Evolutionary conservation across 2,797 vertebrate species (phyloP), one percentile per base, ranked within the genome.

Genomic region (Thalassophryne amazonica): DNA sequence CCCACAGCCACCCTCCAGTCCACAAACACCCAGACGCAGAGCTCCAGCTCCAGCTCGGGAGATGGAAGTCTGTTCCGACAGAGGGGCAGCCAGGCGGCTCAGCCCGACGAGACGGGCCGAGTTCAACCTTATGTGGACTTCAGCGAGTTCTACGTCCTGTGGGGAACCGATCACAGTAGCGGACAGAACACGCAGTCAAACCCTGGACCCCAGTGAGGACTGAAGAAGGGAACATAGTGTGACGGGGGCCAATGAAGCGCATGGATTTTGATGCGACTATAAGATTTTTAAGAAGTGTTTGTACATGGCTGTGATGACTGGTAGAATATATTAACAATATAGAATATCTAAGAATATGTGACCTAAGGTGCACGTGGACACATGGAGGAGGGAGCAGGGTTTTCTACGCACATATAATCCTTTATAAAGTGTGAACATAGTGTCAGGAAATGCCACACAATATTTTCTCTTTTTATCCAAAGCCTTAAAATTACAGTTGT

Each of bases 51-150:
- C 36, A 98, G 95, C 85, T 98, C 96, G 0, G 90, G 91, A 0
- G 95, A 97, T 0, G 95, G 96, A 22, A 90, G 89, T 58, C 90
- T 98, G 23, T 98, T 99, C 79, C 93, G 94, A 11, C 95, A 95
- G 54, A 85, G 94, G 0, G 87, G 86, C 5, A 91, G 92, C 33
- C 94, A 95, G 84, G 94, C 94, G 0, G 93, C 94, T 1, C 96
- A 96, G 32, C 95, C 97, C 0, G 96, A 98, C 1, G 95, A 98
- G 81, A 98, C 97, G 0, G 96, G 97, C 9, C 84, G 95, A 0
- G 97, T 99, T 0, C 96, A 96, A 2, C 95, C 96, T 1, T 98
- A 98, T 0, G 95, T 99, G 82, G 97, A 99, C 92, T 99, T 99
- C 72, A 93, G 88, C 1, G 93, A 97, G 68, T 99, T 99, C 73